A percentile compares a stretch with the other conserved stretches of the same genome.
Evolutionary conservation across 2,113 vertebrate genomes (phyloP).

Genomic region (Malaclemys terrapin): DNA sequence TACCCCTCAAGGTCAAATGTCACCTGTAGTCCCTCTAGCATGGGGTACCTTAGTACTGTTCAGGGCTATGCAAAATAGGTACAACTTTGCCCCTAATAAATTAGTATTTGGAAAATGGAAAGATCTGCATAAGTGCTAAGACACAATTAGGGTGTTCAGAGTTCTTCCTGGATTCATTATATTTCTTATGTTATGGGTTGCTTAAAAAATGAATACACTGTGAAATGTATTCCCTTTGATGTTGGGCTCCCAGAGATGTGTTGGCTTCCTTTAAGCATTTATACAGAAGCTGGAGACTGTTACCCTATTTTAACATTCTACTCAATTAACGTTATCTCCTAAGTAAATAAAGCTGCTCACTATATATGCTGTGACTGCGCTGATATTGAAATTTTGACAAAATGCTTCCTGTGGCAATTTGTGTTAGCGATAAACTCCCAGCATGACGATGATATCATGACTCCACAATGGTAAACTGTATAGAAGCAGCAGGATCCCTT

Average conservation of each 20-base stretch:
- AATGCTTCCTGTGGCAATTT: constrained; percentile 59
- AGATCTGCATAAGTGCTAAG: not conserved
- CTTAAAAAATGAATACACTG: constrained; percentile 6
- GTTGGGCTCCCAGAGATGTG: constrained; percentile 13
- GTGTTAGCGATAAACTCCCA: constrained; percentile 45
- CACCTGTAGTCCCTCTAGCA: not conserved
- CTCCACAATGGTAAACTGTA: not conserved
- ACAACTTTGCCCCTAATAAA: not conserved
- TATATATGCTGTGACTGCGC: constrained; percentile 11
- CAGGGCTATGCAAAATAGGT: not conserved
- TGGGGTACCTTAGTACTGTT: constrained; percentile 9
- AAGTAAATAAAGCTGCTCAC: constrained; percentile 49
- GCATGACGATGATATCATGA: constrained; percentile 12
- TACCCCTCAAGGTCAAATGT: not conserved
- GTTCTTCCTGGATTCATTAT: not conserved
- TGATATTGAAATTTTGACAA: constrained; percentile 59
- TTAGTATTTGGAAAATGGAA: not conserved
- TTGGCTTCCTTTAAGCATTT: constrained; percentile 36
- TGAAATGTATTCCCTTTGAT: constrained; percentile 43
- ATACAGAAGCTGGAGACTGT: constrained; percentile 46
- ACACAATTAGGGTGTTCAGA: not conserved
- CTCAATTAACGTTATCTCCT: constrained; percentile 46
- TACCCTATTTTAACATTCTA: constrained; percentile 48
- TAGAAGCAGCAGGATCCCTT: not conserved
- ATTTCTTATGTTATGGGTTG: not conserved